Evolutionary conservation across 2,113 vertebrate genomes (phyloP).

Genomic region (Leucopternis melanops): DNA sequence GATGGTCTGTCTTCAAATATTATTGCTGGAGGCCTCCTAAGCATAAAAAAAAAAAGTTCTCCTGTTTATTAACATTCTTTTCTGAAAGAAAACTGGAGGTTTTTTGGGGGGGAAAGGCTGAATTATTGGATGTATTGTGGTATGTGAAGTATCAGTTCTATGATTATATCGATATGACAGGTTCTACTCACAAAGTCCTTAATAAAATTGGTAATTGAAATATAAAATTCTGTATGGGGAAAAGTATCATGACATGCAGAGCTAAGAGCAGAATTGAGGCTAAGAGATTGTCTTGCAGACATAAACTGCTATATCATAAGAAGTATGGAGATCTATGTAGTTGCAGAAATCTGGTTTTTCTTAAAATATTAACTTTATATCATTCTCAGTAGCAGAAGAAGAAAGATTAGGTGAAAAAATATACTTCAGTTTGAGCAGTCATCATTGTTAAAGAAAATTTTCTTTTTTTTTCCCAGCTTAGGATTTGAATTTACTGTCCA

Average conservation of each 20-base stretch:
- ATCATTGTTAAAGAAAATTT: background rate
- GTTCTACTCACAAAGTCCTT: background rate
- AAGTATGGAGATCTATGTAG: background rate
- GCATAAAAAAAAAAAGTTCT: background rate
- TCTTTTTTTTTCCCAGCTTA: background rate
- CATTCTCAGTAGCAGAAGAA: background rate
- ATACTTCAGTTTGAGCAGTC: background rate
- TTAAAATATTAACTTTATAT: background rate
- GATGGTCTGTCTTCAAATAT: background rate
- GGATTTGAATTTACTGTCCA: background rate
- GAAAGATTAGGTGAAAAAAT: background rate
- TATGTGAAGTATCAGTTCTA: background rate
- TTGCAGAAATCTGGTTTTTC: background rate
- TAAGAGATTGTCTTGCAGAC: background rate
- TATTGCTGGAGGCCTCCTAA: background rate
- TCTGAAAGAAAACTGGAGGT: background rate
- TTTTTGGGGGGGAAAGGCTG: fast-evolving
- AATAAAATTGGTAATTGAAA: background rate
- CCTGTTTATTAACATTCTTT: background rate
- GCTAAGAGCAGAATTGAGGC: background rate
- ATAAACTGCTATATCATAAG: background rate
- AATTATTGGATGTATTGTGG: background rate
- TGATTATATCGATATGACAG: background rate
- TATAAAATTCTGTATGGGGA: background rate
- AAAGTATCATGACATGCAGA: background rate